phyloP scores from a whole-genome alignment of 2,888 invertebrate species.

The Latrodectus hesperus region DNA sequence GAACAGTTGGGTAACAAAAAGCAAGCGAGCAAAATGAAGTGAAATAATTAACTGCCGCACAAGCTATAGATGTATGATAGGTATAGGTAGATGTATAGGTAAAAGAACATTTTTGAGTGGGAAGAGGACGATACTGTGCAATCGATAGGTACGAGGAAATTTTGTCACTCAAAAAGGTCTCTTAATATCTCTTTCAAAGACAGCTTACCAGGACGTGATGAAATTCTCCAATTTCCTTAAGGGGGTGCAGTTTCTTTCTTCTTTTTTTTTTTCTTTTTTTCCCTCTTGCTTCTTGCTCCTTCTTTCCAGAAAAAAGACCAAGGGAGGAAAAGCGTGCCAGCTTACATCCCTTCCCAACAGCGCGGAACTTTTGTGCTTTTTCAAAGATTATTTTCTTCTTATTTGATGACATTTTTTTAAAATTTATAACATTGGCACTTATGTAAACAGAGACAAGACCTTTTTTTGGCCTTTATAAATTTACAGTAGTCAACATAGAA shows the following conservation, averaged over 20 bases:
- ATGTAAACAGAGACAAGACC: too few relatives aligned
- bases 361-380: not conserved
- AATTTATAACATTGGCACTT: not conserved
- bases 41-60: not conserved
- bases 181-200: slow-evolving; percentile 18
- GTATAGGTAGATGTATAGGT: not conserved
- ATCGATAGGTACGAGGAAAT: slow-evolving; percentile 13
- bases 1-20: too few relatives aligned
- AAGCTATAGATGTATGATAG: not conserved
- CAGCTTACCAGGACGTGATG: slow-evolving; percentile 13
- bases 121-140: slow-evolving; percentile 1
- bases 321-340: not conserved
- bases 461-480: too few relatives aligned
- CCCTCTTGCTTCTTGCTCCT: not conserved
- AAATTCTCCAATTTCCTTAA: slow-evolving; percentile 31
- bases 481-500: too few relatives aligned
- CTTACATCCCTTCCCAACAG: not conserved
- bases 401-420: not conserved
- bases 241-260: not conserved
- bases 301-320: not conserved
- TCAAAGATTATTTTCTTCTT: not conserved
- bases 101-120: not conserved
- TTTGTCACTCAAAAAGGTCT: not conserved
- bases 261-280: not conserved
- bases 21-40: too few relatives aligned